These are phyloP conservation scores for Metopolophium dirhodum DNA, from an alignment of 1,140 invertebrate genomes.

Conservation along the genomic window DNA sequence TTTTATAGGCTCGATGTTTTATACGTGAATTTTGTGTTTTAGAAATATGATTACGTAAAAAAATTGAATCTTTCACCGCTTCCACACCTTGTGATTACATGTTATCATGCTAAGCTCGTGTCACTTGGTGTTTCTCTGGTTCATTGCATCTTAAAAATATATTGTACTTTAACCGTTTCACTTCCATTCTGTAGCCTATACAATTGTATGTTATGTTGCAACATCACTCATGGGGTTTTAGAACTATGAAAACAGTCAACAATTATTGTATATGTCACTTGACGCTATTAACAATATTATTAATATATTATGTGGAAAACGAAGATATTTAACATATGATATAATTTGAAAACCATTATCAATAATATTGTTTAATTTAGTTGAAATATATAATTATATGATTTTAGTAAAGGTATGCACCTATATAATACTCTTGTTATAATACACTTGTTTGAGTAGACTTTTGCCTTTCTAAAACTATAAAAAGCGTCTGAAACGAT, in stretches of 20 bases:
- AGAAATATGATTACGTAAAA: neutral
- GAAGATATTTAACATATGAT: neutral
- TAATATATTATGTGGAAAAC: neutral
- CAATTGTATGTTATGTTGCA: neutral
- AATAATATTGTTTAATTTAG: neutral
- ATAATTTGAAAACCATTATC: neutral
- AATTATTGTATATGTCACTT: neutral
- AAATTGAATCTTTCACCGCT: slow-evolving; percentile 1
- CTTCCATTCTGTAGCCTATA: neutral
- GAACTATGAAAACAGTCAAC: neutral
- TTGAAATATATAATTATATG: neutral
- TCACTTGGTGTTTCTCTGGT: neutral
- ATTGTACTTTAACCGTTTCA: slow-evolving; percentile 1
- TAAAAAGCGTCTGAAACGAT: neutral
- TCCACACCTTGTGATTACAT: neutral
- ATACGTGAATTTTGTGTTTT: neutral
- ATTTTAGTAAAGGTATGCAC: neutral
- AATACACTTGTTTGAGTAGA: neutral
- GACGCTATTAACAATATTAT: neutral
- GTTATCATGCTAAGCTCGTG: neutral
- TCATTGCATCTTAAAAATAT: neutral
- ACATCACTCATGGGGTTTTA: neutral
- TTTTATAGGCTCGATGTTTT: neutral
- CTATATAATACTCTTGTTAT: neutral
- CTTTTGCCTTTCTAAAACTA: neutral